phyloP scores from a whole-genome alignment of 2,888 invertebrate genomes.

The Poecilus cupreus region DNA sequence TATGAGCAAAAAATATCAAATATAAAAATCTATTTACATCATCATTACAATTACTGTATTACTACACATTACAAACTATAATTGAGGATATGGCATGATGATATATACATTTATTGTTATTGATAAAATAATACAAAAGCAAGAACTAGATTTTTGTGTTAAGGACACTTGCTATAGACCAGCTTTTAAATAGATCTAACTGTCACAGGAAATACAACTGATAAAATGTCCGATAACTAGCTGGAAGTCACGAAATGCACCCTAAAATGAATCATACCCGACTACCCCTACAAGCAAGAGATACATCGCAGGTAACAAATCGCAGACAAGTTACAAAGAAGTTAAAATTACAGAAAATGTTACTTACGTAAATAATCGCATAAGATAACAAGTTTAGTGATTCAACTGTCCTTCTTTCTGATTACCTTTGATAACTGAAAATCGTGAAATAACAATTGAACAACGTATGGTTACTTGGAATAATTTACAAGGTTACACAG shows the following conservation, averaged over 20 bases:
- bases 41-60: neutral
- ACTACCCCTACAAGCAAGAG: neutral
- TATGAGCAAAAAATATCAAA: neutral
- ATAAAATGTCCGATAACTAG: neutral
- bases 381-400: conserved; percentile 14
- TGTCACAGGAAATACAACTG: neutral
- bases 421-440: conserved; percentile 47
- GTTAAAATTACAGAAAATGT: conserved; percentile 17
- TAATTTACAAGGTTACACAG: conserved; percentile 6
- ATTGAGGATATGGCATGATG: conserved; percentile 20
- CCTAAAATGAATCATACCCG: neutral
- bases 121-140: conserved; percentile 11
- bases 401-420: conserved; percentile 35
- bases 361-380: neutral
- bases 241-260: neutral
- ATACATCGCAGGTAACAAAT: neutral
- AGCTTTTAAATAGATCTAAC: neutral
- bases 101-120: conserved; percentile 24
- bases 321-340: neutral
- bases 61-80: neutral
- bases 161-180: no score
- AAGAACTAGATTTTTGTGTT: conserved; percentile 14
- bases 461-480: conserved; percentile 6
- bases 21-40: conserved; percentile 20
- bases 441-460: conserved; percentile 43